phyloP scores from a whole-genome alignment of 2,888 invertebrate genomes.

The Nysson spinosus region DNA sequence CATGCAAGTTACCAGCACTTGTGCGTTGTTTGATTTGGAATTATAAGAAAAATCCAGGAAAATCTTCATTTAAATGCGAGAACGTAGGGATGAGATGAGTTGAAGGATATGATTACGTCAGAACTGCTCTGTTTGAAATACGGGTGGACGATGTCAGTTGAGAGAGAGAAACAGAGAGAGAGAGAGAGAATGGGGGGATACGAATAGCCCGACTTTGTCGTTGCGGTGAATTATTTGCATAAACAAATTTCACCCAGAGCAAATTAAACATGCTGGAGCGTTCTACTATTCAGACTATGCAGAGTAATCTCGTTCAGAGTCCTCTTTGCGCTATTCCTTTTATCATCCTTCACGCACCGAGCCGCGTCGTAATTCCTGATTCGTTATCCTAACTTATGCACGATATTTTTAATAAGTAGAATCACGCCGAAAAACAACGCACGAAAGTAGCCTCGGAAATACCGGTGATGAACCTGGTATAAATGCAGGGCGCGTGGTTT shows the following conservation, averaged over 20 bases:
- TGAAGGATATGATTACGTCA: slow-evolving; percentile 44
- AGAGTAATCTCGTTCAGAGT: slow-evolving; percentile 51
- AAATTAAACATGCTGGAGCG: slow-evolving; percentile 60
- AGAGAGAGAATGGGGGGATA: slow-evolving; percentile 38
- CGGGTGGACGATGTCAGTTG: slow-evolving; percentile 39
- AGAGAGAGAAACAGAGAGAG: slow-evolving; percentile 41
- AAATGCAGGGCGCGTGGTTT: no score
- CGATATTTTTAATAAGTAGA: slow-evolving; percentile 36
- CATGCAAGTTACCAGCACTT: no score
- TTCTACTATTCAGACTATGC: slow-evolving; percentile 49
- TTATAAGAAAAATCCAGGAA: slow-evolving; percentile 2
- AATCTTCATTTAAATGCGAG: slow-evolving; percentile 3
- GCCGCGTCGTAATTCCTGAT: slow-evolving; percentile 50
- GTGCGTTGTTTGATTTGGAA: background rate
- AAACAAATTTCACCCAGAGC: slow-evolving; percentile 67
- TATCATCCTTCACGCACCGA: slow-evolving; percentile 13
- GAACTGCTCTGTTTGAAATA: slow-evolving; percentile 42
- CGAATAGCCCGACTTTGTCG: slow-evolving; percentile 61
- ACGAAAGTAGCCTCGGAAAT: no score
- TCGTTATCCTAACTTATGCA: slow-evolving; percentile 51
- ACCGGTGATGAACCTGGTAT: no score
- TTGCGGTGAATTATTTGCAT: slow-evolving; percentile 67
- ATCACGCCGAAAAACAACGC: background rate
- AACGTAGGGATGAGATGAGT: slow-evolving; percentile 25
- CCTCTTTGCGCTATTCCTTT: slow-evolving; percentile 20